phyloP scores from a whole-genome alignment of 2,888 invertebrate genomes.

The Xylota sylvarum region DNA sequence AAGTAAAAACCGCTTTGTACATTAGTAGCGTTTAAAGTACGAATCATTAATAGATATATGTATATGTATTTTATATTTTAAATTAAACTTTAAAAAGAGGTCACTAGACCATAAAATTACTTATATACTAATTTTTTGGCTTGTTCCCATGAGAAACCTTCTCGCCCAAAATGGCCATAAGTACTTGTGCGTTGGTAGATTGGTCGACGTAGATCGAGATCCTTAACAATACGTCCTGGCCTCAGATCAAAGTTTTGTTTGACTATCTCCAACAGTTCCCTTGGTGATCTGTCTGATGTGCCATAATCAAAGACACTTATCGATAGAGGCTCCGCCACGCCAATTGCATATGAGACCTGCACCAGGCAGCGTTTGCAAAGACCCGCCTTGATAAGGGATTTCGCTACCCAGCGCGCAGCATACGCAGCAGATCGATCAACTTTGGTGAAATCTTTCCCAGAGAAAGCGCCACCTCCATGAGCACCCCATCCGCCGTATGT shows the following conservation, averaged over 20 bases:
- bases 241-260: constrained; percentile 97
- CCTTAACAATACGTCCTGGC: constrained; percentile 97
- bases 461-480: constrained; percentile 99
- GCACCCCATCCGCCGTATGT: constrained; percentile 99
- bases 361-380: constrained; percentile 97
- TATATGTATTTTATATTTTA: constrained; percentile 35
- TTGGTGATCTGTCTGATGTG: constrained; percentile 93
- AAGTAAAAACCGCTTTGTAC: constrained; percentile 22
- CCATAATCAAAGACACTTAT: constrained; percentile 98
- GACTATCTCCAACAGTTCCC: constrained; percentile 92
- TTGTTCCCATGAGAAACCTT: constrained; percentile 98
- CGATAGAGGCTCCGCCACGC: constrained; percentile 96
- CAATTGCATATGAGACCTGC: constrained; percentile 98
- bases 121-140: constrained; percentile 88
- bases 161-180: constrained; percentile 98
- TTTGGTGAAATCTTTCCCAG: constrained; percentile 98
- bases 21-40: constrained; percentile 6
- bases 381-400: constrained; percentile 95
- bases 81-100: constrained; percentile 18
- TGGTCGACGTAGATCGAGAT: constrained; percentile 94
- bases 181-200: constrained; percentile 98
- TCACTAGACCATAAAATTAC: constrained; percentile 75
- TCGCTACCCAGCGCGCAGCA: constrained; percentile 98
- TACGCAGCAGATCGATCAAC: constrained; percentile 98
- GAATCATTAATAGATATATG: neutral